phyloP scores from a whole-genome alignment of 2,888 invertebrate species.

The Dicranocentrus wangi region DNA sequence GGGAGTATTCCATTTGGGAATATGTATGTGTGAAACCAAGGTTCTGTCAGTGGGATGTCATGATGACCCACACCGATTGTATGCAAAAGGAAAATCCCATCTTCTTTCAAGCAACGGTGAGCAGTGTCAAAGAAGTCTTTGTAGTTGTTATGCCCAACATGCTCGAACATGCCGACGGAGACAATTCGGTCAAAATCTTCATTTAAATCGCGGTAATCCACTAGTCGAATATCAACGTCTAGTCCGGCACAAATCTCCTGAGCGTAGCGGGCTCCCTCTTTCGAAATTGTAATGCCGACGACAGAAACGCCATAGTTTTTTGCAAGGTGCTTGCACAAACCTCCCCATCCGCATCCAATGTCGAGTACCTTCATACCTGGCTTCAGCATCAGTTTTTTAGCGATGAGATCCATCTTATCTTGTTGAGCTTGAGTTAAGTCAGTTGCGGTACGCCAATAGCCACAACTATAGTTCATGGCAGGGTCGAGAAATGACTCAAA shows the following conservation, averaged over 20 bases:
- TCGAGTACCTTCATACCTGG: constrained; percentile 71
- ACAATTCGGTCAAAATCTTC: constrained; percentile 70
- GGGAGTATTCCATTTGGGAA: constrained; percentile 63
- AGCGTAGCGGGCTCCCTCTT: constrained; percentile 64
- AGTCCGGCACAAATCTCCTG: constrained; percentile 40
- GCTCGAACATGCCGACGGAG: constrained; percentile 40
- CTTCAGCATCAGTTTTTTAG: constrained; percentile 65
- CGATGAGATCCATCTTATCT: constrained; percentile 70
- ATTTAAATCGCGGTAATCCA: constrained; percentile 66
- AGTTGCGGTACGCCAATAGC: constrained; percentile 68
- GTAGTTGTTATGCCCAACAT: neutral
- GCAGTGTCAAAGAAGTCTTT: constrained; percentile 30
- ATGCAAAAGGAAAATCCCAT: constrained; percentile 69
- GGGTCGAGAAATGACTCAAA: constrained; percentile 68
- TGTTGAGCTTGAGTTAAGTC: constrained; percentile 69
- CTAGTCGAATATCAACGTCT: constrained; percentile 59
- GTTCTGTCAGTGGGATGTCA: constrained; percentile 61
- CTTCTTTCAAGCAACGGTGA: constrained; percentile 62
- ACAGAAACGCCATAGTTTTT: constrained; percentile 67
- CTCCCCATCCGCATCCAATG: constrained; percentile 71
- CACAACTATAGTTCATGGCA: constrained; percentile 68
- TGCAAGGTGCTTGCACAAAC: constrained; percentile 65
- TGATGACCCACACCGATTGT: constrained; percentile 67
- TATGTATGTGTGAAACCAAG: constrained; percentile 65
- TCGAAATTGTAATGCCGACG: constrained; percentile 68